Evolutionary conservation across 2,888 invertebrate genomes (phyloP), one percentile per base, ranked within the genome.

Genomic region (Drosophila incognita): DNA sequence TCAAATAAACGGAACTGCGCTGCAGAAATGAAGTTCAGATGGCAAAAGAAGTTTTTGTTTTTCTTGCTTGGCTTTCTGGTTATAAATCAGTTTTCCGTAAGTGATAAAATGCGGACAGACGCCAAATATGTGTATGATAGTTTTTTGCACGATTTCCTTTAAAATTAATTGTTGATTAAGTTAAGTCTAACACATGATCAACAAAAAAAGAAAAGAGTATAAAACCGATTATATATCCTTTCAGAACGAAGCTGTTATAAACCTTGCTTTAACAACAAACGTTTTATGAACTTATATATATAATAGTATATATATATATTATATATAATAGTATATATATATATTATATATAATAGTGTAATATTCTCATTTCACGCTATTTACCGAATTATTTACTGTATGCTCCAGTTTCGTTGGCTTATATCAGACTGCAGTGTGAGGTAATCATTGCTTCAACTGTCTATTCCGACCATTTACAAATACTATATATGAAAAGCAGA

Each of bases 381-480:
- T 15, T n/a, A 13, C n/a, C 10, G 7, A 18, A 27, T 4, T 27
- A 18, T 27, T 18, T n/a, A 38, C 13, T 36, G 11, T 18, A 27
- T 36, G 54, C 36, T 54, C 53, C 53, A 53, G 53, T 53, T 53
- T 15, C 2, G 15, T 53, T 53, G 35, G 21, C 36, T 18, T 18
- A 36, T 33, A 10, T 53, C 36, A 6, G 10, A 49, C 27, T 11
- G 24, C 35, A n/a, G 21, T 7, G 21, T 8, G 27, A 29, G 29
- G 52, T 51, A 33, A 59, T 33, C 42, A 52, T 35, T 33, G 53
- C 33, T 24, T 13, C 46, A 33, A 27, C 42, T 33, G 24, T 48
- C 53, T 52, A 33, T 70, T 52, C 27, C 33, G 69, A 33, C 21
- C 60, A 69, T 69, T 53, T 48, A 48, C 33, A n/a, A 33, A 27